Evolutionary conservation across 2,797 vertebrate species (phyloP).

Genomic region (Thamnophis elegans): DNA sequence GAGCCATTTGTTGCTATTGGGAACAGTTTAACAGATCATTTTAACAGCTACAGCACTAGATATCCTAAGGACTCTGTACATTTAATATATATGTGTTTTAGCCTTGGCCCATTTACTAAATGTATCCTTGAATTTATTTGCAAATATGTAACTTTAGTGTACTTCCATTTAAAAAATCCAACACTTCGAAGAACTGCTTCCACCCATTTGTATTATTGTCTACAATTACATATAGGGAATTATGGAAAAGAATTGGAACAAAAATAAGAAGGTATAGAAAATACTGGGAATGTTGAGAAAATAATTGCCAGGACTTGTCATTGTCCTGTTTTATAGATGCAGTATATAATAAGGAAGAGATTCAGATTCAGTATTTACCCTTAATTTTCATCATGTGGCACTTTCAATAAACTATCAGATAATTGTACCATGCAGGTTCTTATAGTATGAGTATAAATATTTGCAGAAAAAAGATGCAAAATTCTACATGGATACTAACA

Average conservation of each 20-base stretch:
- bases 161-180: neutral
- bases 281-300: neutral
- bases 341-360: no score
- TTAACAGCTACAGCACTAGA: neutral
- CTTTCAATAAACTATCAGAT: neutral
- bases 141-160: neutral
- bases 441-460: neutral
- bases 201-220: neutral
- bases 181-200: neutral
- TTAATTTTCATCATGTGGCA: neutral
- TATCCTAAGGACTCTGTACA: neutral
- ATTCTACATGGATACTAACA: neutral
- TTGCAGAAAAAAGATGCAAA: neutral
- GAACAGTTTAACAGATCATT: neutral
- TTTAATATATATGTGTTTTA: neutral
- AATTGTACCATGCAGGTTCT: neutral
- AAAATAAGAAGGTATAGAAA: neutral
- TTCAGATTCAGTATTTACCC: neutral
- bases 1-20: conserved; percentile 6
- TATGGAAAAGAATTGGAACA: neutral
- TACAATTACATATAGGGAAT: neutral
- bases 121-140: neutral
- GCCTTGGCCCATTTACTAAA: neutral
- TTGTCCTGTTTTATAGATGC: neutral
- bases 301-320: neutral